Percentiles rank a stretch among this genome's conserved stretches.
These are phyloP conservation scores for Vidua chalybeata DNA, from an alignment of 2,113 vertebrate genomes.

Conservation along the genomic window DNA sequence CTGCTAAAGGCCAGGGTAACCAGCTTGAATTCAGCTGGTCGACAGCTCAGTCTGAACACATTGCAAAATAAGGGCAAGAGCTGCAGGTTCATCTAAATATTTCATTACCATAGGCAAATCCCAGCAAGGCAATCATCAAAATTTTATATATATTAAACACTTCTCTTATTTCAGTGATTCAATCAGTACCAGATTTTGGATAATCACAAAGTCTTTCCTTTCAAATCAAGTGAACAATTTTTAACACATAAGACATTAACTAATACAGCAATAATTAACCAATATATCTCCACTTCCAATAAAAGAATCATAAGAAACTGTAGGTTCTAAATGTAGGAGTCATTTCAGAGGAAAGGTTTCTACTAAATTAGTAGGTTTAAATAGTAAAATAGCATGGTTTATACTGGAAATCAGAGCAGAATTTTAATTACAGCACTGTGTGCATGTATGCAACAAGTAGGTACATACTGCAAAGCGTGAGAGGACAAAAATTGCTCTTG, in stretches of 20 bases:
- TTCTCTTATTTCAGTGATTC: not conserved
- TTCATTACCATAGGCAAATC: not conserved
- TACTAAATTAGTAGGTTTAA: not conserved
- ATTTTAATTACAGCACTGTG: not conserved
- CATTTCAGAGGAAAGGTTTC: not conserved
- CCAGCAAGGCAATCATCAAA: not conserved
- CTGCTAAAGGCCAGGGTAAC: slow-evolving; percentile 16
- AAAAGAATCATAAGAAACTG: not conserved
- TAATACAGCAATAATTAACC: not conserved
- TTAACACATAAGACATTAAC: not conserved
- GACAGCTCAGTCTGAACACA: not conserved
- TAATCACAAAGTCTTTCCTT: not conserved
- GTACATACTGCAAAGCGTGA: not conserved
- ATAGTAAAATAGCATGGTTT: not conserved
- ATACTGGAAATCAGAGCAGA: not conserved
- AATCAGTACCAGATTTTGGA: not conserved
- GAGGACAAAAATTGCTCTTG: not conserved
- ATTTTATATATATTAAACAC: not conserved
- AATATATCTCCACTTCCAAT: not conserved
- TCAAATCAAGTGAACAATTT: not conserved
- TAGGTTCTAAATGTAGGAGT: not conserved
- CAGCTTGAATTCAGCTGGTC: not conserved
- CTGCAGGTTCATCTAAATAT: not conserved
- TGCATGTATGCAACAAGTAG: not conserved
- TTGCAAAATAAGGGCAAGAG: not conserved